phyloP scores from a whole-genome alignment of 2,797 vertebrate species.

The Cyclopterus lumpus region DNA sequence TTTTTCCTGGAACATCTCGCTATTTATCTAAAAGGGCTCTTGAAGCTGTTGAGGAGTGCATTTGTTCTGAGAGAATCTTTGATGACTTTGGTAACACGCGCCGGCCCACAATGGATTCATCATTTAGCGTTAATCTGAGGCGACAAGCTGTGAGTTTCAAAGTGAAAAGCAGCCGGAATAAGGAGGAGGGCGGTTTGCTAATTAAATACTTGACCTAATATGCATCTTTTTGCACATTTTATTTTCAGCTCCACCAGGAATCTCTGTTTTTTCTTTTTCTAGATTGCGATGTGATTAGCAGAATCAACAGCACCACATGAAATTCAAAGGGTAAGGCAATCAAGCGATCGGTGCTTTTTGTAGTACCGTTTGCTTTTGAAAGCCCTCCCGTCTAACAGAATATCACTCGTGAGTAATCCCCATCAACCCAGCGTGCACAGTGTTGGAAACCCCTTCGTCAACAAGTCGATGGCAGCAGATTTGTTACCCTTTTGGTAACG shows the following conservation, averaged over 20 bases:
- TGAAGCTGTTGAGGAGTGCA: slow-evolving; percentile 85
- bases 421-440: background rate
- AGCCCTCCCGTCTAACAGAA: slow-evolving; percentile 12
- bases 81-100: slow-evolving; percentile 65
- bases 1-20: slow-evolving; percentile 66
- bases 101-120: slow-evolving; percentile 71
- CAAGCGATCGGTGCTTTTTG: slow-evolving; percentile 25
- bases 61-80: slow-evolving; percentile 85
- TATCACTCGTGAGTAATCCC: slow-evolving; percentile 12
- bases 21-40: slow-evolving; percentile 78
- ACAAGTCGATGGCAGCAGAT: background rate
- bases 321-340: slow-evolving; percentile 49
- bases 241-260: slow-evolving; percentile 49
- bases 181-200: slow-evolving; percentile 57
- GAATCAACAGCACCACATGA: slow-evolving; percentile 44
- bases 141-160: slow-evolving; percentile 75
- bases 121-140: slow-evolving; percentile 70
- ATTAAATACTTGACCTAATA: slow-evolving; percentile 81
- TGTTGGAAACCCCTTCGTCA: slow-evolving; percentile 14
- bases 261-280: slow-evolving; percentile 53
- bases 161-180: slow-evolving; percentile 59
- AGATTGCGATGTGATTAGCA: slow-evolving; percentile 51
- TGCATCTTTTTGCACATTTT: slow-evolving; percentile 55
- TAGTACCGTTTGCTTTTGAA: slow-evolving; percentile 9
- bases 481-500: background rate